Evolutionary conservation across 2,797 vertebrate species (phyloP), one percentile per base, ranked within the genome.

Genomic region (Eleutherodactylus coqui): DNA sequence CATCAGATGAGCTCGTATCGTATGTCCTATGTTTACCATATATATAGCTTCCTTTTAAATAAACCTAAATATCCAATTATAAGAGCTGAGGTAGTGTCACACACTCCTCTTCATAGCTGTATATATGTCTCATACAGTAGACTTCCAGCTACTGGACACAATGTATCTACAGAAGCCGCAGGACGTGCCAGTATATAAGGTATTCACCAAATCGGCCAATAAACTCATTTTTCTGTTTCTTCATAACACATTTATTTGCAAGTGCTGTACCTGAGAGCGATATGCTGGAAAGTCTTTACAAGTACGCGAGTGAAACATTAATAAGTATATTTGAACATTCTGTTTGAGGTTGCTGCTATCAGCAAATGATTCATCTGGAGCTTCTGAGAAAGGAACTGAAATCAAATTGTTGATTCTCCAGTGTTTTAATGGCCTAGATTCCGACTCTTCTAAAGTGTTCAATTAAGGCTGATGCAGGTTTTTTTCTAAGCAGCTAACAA

Each of bases 361-460:
- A 73, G 70, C 38, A 45, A 27, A 13, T 45, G 70, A 73, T 73
- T 73, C 41, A 73, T 73, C 70, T 73, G 70, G 11, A 43, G 38
- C 70, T 43, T 73, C 70, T 43, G 70, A 73, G 70, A 73, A 73
- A 45, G 41, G 41, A 73, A 73, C 27, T 73, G 41, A 73, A 73
- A 73, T 73, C 70, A 73, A 73, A 73, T 73, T 73, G 70, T 73
- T 73, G 70, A 45, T 73, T 45, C 70, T 73, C 70, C 24, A 73
- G 70, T 73, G 70, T 45, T 45, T 73, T 73, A 45, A 73, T 73
- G 70, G 41, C 70, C 70, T 45, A 73, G 70, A 45, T 73, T 73
- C 41, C 27, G 32, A 36, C 27, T 32, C 38, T 53, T 77, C 34
- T 55, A 51, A 77, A 51, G 45, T 73, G 21, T 27, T 73, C 70